Evolutionary conservation across 2,888 invertebrate species (phyloP).

Genomic region (Laothoe populi): DNA sequence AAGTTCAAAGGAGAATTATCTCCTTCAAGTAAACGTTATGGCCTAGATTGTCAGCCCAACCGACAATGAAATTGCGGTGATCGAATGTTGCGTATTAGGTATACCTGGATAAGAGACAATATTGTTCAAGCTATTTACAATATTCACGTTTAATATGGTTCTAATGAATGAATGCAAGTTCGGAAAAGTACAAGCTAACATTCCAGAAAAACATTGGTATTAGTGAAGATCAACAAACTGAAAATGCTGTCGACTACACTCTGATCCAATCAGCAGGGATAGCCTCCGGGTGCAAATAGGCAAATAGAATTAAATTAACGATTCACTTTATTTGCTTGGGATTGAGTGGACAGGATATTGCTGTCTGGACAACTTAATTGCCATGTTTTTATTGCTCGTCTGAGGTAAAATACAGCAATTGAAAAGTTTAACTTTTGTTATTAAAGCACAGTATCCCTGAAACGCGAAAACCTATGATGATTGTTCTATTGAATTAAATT

Average conservation of each 20-base stretch:
- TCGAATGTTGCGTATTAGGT: conserved; percentile 31
- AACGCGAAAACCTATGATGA: not conserved
- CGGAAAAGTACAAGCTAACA: not conserved
- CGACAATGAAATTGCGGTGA: conserved; percentile 45
- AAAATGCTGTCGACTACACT: conserved; percentile 18
- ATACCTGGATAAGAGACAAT: not conserved
- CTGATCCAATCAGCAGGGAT: conserved; percentile 50
- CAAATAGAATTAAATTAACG: conserved; percentile 53
- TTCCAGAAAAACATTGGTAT: conserved; percentile 7
- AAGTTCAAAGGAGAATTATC: conserved; percentile 58
- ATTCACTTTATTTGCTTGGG: conserved; percentile 46
- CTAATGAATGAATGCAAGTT: too few species aligned
- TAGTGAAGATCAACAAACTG: conserved; percentile 14
- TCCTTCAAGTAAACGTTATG: conserved; percentile 50
- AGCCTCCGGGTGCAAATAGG: conserved; percentile 24
- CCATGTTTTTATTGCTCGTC: conserved; percentile 26
- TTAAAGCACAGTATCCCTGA: not conserved
- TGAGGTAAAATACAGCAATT: not conserved
- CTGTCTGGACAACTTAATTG: conserved; percentile 53
- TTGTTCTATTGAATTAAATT: not conserved
- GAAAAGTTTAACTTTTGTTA: not conserved
- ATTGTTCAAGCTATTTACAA: not conserved
- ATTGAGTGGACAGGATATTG: conserved; percentile 66
- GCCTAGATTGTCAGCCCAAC: conserved; percentile 51
- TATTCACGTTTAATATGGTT: too few species aligned